These are phyloP conservation scores for Galerucella calmariensis DNA, from an alignment of 2,888 invertebrate genomes.

Conservation along the genomic window DNA sequence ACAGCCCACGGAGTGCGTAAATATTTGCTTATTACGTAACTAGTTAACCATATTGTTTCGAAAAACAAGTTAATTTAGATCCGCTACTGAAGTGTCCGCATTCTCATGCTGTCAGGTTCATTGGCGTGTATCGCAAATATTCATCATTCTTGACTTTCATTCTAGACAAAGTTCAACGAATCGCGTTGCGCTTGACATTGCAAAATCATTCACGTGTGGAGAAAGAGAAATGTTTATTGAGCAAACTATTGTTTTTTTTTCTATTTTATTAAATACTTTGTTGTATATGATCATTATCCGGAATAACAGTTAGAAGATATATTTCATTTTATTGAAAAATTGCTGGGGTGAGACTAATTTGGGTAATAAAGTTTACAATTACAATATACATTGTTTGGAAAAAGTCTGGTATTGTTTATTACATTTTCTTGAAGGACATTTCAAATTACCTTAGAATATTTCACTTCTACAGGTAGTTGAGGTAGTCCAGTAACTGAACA, in stretches of 20 bases:
- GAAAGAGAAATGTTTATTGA: constrained; percentile 40
- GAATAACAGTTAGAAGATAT: not conserved
- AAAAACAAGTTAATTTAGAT: not conserved
- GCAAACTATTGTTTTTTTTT: constrained; percentile 27
- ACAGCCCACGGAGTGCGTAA: not conserved
- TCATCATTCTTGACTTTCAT: constrained; percentile 47
- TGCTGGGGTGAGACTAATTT: not conserved
- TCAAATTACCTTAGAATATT: too few species aligned
- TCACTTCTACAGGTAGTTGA: too few species aligned
- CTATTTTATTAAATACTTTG: constrained; percentile 15
- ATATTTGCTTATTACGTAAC: not conserved
- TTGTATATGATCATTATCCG: too few species aligned
- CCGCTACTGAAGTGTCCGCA: not conserved
- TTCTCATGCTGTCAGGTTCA: constrained; percentile 29
- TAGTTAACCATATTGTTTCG: not conserved
- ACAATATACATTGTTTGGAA: not conserved
- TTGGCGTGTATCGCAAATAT: constrained; percentile 41
- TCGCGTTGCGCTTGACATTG: constrained; percentile 47
- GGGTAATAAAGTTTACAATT: not conserved
- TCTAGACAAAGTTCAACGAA: constrained; percentile 47
- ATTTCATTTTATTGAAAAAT: not conserved
- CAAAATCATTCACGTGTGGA: constrained; percentile 38
- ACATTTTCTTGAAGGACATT: too few species aligned
- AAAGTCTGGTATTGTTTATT: not conserved
- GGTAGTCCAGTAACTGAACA: too few species aligned